Evolutionary conservation across 2,797 vertebrate species (phyloP).

Genomic region (Channa striata): DNA sequence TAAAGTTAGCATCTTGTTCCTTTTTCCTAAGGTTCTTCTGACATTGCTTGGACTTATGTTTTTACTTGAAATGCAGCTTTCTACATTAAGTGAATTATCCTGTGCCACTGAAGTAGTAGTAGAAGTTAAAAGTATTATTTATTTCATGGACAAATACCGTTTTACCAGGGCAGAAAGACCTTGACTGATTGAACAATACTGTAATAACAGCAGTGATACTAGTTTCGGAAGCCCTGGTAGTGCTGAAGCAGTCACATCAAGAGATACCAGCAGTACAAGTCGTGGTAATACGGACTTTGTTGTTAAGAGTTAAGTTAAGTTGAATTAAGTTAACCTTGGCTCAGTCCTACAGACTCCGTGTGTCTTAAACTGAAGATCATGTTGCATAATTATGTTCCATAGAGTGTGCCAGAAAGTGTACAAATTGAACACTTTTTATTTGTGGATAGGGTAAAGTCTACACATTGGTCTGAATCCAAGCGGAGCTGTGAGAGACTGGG

Average conservation of each 20-base stretch:
- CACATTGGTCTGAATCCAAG: conserved; percentile 49
- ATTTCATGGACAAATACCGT: too few species aligned
- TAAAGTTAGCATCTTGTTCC: too few species aligned
- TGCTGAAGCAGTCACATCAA: too few species aligned
- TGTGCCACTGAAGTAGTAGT: too few species aligned
- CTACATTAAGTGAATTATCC: too few species aligned
- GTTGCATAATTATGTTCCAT: conserved; percentile 64
- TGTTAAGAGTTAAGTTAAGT: background rate
- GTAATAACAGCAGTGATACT: background rate
- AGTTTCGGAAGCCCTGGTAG: background rate
- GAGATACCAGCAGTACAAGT: background rate
- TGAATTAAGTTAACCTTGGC: background rate
- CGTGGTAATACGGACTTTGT: background rate
- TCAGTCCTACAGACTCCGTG: background rate
- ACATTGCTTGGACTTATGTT: too few species aligned
- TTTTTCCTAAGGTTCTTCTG: too few species aligned
- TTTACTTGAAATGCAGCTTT: too few species aligned
- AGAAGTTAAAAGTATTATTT: too few species aligned
- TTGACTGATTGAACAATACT: too few species aligned
- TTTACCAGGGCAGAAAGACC: too few species aligned
- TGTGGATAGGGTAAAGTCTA: conserved; percentile 78
- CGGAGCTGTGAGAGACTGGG: conserved; percentile 47
- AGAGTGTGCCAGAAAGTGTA: conserved; percentile 40
- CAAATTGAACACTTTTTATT: conserved; percentile 66
- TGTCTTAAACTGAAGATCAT: conserved; percentile 9